Evolutionary conservation across 2,113 vertebrate genomes (phyloP).

Genomic region (Morone chrysops): DNA sequence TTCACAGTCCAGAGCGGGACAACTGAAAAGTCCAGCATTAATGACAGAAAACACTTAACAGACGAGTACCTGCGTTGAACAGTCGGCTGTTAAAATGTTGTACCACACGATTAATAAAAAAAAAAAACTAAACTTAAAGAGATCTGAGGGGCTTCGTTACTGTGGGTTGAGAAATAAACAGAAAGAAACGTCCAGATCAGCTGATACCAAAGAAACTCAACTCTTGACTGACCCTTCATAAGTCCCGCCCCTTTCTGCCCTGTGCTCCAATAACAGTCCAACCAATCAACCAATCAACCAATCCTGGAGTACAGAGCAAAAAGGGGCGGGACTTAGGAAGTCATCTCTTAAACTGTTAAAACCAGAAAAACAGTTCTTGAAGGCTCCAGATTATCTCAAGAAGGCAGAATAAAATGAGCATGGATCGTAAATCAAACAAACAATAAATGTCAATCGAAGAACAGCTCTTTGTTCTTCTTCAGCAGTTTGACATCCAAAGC

Average conservation of each 20-base stretch:
- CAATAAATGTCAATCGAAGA: background rate
- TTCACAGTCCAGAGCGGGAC: background rate
- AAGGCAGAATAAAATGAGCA: background rate
- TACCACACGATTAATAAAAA: slow-evolving; percentile 29
- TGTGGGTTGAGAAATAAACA: slow-evolving; percentile 5
- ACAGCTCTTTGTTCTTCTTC: slow-evolving; percentile 19
- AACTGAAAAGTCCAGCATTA: slow-evolving; percentile 7
- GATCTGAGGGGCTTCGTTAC: background rate
- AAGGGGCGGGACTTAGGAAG: too few relatives aligned
- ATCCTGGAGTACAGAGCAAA: too few relatives aligned
- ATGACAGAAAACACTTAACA: accelerated
- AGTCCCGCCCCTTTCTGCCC: too few relatives aligned
- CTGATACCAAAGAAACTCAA: background rate
- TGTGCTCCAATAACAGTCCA: too few relatives aligned
- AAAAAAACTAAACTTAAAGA: background rate
- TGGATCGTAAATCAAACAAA: background rate
- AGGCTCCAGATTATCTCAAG: background rate
- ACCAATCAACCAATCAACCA: too few relatives aligned
- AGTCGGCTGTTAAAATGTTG: slow-evolving; percentile 2
- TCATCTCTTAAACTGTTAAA: background rate
- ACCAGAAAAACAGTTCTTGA: background rate
- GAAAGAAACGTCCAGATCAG: background rate
- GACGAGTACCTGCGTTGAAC: slow-evolving; percentile 5
- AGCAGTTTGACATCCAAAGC: slow-evolving; percentile 8
- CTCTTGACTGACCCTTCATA: too few relatives aligned